Conservation (phyloP, 2,797 vertebrate genomes). For the Helicolenus hilgendorfi region DNA sequence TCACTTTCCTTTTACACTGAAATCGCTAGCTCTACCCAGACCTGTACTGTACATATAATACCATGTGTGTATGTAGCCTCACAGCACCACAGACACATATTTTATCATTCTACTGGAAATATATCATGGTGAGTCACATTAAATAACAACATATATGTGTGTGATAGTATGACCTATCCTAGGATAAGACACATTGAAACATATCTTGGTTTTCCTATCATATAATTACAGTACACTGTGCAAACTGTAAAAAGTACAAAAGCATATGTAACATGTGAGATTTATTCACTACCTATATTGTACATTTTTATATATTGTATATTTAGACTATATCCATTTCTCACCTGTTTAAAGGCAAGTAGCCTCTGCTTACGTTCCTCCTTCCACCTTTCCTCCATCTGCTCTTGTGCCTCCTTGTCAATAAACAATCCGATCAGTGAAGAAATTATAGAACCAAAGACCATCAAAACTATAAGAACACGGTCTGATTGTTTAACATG, state of each 20-base stretch:
- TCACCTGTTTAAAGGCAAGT: neutral
- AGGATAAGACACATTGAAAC: neutral
- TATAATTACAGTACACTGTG: neutral
- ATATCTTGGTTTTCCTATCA: neutral
- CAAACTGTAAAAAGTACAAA: neutral
- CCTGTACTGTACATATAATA: neutral
- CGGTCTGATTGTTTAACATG: neutral
- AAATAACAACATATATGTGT: neutral
- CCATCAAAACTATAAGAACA: too few species aligned
- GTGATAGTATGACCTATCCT: neutral
- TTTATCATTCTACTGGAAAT: neutral
- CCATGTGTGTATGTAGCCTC: neutral
- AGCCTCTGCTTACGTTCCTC: accelerated
- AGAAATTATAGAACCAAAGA: accelerated
- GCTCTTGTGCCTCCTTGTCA: neutral
- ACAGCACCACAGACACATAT: neutral
- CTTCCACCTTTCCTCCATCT: too few species aligned
- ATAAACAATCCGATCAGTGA: accelerated
- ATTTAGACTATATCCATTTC: neutral
- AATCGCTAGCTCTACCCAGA: neutral
- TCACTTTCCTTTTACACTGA: neutral
- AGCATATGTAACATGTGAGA: neutral
- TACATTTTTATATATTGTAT: too few species aligned
- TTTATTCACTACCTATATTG: neutral
- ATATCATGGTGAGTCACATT: neutral